Evolutionary conservation across 2,797 vertebrate species (phyloP).

Genomic region (Megalops cyprinoides): DNA sequence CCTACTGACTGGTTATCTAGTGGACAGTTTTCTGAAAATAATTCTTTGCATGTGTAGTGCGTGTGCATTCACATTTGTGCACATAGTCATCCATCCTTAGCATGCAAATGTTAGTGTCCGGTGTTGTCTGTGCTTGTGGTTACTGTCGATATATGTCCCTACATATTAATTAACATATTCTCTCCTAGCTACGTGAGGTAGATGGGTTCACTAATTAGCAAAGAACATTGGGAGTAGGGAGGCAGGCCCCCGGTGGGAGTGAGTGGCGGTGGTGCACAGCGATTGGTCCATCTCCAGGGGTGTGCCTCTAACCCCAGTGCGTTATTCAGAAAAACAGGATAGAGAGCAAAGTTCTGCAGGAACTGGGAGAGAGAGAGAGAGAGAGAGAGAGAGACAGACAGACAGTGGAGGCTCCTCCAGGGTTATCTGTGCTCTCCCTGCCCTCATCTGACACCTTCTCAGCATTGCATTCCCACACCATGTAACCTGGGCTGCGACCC

Average conservation of each 20-base stretch:
- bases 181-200: too few species aligned
- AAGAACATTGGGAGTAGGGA: background rate
- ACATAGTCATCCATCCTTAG: too few species aligned
- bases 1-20: too few species aligned
- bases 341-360: constrained; percentile 31
- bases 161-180: too few species aligned
- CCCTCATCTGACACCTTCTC: background rate
- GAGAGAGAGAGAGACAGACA: constrained; percentile 10
- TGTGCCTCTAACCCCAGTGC: background rate
- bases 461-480: background rate
- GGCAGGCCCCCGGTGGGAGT: constrained; percentile 10
- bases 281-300: constrained; percentile 23
- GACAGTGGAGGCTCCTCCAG: background rate
- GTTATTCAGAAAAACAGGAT: background rate
- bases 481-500: too few species aligned
- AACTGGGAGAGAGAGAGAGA: constrained; percentile 3
- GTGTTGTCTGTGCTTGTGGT: too few species aligned
- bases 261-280: constrained; percentile 5
- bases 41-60: too few species aligned
- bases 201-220: background rate
- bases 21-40: too few species aligned
- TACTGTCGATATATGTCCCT: too few species aligned
- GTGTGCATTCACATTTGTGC: too few species aligned
- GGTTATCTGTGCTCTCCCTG: background rate
- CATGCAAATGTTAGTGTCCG: too few species aligned